Evolutionary conservation across 2,797 vertebrate genomes (phyloP), one percentile per base, ranked within the genome.

Genomic region (Sebastes aleutianus): DNA sequence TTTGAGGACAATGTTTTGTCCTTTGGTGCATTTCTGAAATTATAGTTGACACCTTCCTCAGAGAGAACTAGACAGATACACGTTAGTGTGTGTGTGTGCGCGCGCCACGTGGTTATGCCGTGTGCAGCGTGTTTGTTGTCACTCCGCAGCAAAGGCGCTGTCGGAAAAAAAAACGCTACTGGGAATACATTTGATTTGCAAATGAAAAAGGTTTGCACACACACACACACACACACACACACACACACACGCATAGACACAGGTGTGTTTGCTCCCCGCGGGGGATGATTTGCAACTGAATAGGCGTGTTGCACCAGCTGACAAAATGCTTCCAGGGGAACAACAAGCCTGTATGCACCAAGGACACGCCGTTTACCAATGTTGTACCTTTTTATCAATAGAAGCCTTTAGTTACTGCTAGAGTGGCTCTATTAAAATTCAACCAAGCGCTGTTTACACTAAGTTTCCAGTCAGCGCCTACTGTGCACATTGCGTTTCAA

Each of bases 101-200:
- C 13, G 62, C 3, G 50, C 47, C 70, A 47, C 50, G 39, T 66
- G 57, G 47, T 70, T 68, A 59, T 63, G 66, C 79, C 32, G 22
- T 83, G 88, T 80, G 78, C 64, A 24, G 70, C 59, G 70, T 83
- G 82, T 85, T 87, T 90, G 76, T 83, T 87, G 79, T 82, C 75
- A 47, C 74, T 87, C 61, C n/a, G 9, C 18, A 4, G 31, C 74
- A 27, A 27, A 73, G 88, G 54, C 39, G 65, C 74, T 82, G 86
- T 80, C 56, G 24, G 14, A 70, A 73, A 85, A 87, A 70, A 70
- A 85, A 88, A 67, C 16, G 32, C 90, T 70, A 20, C 20, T 78
- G 86, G 85, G 85, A 82, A 78, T 54, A 54, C 78, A 95, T 96
- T 95, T 95, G 94, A 91, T 95, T 95, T 95, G 94, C 94, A 95